Evolutionary conservation across 1,140 invertebrate genomes (phyloP).

Genomic region (Augochlora pura): DNA sequence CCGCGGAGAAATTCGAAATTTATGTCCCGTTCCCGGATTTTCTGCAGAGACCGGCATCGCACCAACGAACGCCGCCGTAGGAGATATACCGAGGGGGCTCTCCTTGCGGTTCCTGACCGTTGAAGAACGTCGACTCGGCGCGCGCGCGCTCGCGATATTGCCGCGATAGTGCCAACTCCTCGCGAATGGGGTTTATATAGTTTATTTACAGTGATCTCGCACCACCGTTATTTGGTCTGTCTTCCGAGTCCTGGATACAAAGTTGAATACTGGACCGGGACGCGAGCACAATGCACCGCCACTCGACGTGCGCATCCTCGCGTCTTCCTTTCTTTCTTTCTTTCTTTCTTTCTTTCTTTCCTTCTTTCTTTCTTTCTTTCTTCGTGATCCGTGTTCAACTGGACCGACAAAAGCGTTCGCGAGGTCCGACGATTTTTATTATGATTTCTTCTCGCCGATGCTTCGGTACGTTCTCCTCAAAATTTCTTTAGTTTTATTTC

Average conservation of each 20-base stretch:
- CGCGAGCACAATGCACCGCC: background rate
- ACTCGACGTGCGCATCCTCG: background rate
- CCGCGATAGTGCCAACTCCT: background rate
- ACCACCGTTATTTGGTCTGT: background rate
- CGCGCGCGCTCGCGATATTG: background rate
- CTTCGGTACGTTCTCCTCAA: too few relatives aligned
- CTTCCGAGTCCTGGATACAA: background rate
- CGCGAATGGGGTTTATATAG: background rate
- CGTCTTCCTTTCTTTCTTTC: background rate
- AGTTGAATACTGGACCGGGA: background rate
- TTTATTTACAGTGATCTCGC: background rate
- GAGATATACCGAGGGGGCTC: background rate
- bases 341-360: too few relatives aligned
- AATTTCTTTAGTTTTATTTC: too few relatives aligned
- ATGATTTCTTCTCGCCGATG: too few relatives aligned
- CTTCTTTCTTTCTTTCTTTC: too few relatives aligned
- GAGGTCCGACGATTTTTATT: background rate
- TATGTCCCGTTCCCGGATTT: background rate
- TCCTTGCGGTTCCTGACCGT: background rate
- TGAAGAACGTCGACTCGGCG: background rate
- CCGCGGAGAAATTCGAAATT: constrained; percentile 4
- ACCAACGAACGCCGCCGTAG: too few relatives aligned
- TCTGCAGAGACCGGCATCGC: background rate
- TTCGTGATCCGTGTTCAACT: background rate
- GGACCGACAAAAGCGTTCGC: background rate